Base-by-base conservation (phyloP, 2,888 invertebrate genomes). In the Erebia palarica region DNA sequence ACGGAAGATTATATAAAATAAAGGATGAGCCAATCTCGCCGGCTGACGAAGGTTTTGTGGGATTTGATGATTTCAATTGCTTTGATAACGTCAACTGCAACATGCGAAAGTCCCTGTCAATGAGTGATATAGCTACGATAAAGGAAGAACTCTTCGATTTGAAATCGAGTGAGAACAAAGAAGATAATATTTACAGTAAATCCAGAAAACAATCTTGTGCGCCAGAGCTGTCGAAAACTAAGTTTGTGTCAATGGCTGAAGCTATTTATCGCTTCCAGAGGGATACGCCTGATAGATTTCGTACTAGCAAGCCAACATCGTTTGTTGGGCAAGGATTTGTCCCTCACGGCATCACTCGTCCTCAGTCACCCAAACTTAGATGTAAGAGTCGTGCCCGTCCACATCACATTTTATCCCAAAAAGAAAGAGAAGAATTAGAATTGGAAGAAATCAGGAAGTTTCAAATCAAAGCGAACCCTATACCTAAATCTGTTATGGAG, bases 381-480 rank as follows among this genome's bases (percentile, higher is more conserved):
- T 94, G 95, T n/a, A 94, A 93, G 76, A 81, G 84, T 0, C 94
- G 96, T 49, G 83, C 87, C 0, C 89, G 96, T 51, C 91, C 94
- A 0, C 81, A 90, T 0, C 90, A 92, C 65, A 86, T 93, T n/a
- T 76, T 95, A 16, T 95, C 95, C 14, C 94, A 93, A 68, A 93
- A 95, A 75, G 95, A 96, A 77, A 88, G 91, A 65, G 96, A 96
- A 81, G 89, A 94, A 73, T 79, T 93, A 77, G 95, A 96, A 81
- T 74, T 95, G 0, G 95, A 96, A 81, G 95, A 96, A 83, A 92
- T 95, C 11, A 94, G 94, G 80, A 95, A 95, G 89, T 94, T 94
- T 80, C 94, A 95, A 84, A 94, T 96, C 44, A 96, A 95, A 84
- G 95, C 96, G 0, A 91, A 95, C 70, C 96, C 96, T 3, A 86